Evolutionary conservation across 2,113 vertebrate genomes (phyloP), one percentile per base, ranked within the genome.

Genomic region (Heterotilapia buettikoferi): DNA sequence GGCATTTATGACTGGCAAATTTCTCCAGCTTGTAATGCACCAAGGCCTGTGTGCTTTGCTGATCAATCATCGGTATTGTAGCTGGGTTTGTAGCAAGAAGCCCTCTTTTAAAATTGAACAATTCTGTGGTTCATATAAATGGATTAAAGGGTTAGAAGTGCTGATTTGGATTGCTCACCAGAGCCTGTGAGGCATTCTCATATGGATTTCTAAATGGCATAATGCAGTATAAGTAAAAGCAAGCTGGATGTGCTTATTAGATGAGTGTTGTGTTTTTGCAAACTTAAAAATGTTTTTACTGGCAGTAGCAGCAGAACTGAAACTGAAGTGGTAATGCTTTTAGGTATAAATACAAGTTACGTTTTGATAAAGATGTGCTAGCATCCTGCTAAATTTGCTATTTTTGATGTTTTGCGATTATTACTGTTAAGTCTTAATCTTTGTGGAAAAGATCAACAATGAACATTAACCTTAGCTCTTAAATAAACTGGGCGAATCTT

Each of bases 81-180:
- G 80, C 68, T 33, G 54, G 13, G 84, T 92, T 82, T 83, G 40
- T 63, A 45, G 81, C 47, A 66, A 29, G 76, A 45, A 86, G 61
- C 84, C 45, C 33, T 43, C 26, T 78, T 86, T 91, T 90, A 66
- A 84, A 90, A 94, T 86, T 26, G 56, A 79, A 84, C 21, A 52
- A 84, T 91, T 86, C 63, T 88, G 85, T 90, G 85, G 87, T 93
- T 92, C 68, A 90, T 93, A 90, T 92, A 92, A 93, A 89, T 85
- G 63, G 88, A 94, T 95, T 91, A 92, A 83, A 91, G 85, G 88
- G 93, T 93, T 92, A 87, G 88, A 81, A 89, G 81, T 87, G 90
- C 85, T 91, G 82, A 91, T 92, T 89, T 88, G 82, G 88, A 91
- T 93, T 89, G 92, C 89, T 91, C 88, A 45, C 82, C 71, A 76